Conservation (phyloP, 2,113 vertebrate species). For the Heptranchias perlo region DNA sequence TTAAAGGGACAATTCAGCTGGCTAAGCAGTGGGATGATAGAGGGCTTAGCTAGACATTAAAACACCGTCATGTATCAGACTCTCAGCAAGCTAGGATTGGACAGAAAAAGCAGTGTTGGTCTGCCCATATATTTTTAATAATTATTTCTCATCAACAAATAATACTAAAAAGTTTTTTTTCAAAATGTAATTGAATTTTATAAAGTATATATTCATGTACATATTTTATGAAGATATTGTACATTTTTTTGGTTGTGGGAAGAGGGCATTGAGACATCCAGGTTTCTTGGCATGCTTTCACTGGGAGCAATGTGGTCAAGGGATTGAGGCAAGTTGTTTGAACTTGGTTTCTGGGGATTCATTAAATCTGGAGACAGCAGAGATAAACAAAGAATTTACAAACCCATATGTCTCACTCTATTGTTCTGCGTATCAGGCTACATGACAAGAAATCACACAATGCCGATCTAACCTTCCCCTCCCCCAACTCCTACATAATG, state of each 20-base stretch:
- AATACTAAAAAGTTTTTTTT: neutral
- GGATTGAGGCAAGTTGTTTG: neutral
- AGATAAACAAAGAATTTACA: neutral
- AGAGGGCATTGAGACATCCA: neutral
- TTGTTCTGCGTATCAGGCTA: neutral
- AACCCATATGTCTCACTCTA: neutral
- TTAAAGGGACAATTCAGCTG: neutral
- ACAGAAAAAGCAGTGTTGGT: neutral
- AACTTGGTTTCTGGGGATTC: neutral
- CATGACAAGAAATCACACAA: neutral
- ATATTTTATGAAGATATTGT: conserved; percentile 11
- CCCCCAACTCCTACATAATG: too few species aligned
- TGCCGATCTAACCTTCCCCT: neutral
- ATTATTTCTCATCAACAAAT: conserved; percentile 11
- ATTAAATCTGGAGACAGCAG: neutral
- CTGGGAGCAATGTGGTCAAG: neutral
- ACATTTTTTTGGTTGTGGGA: neutral
- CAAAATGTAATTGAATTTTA: neutral
- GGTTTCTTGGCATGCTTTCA: neutral
- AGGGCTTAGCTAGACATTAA: neutral
- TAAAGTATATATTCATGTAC: too few species aligned
- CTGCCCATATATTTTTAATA: neutral
- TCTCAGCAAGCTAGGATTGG: neutral
- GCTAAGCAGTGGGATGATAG: neutral
- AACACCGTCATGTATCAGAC: neutral